phyloP scores from a whole-genome alignment of 2,797 vertebrate genomes.

The Acanthornis magna region DNA sequence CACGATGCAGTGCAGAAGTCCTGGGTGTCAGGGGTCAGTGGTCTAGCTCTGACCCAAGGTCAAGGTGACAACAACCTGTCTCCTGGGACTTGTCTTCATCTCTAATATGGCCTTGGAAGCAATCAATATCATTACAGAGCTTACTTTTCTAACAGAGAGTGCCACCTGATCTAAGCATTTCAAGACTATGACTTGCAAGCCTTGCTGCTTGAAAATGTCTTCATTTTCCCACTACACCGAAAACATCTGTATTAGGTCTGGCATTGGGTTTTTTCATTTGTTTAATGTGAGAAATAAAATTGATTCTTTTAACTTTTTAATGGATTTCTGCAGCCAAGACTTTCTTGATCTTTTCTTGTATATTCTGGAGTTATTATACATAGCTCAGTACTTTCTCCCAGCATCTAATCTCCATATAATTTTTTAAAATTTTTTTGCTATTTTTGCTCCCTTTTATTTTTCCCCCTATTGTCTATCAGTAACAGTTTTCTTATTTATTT shows the following conservation, averaged over 20 bases:
- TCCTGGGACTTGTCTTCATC: conserved; percentile 81
- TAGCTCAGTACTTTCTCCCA: background rate
- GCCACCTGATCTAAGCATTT: conserved; percentile 76
- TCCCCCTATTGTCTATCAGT: background rate
- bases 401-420: background rate
- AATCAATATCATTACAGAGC: conserved; percentile 89
- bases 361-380: background rate
- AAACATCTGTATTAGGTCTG: conserved; percentile 25
- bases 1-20: conserved; percentile 67
- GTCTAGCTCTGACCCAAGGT: conserved; percentile 84
- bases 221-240: conserved; percentile 54
- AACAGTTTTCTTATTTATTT: background rate
- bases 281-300: conserved; percentile 54
- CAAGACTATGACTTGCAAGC: conserved; percentile 3
- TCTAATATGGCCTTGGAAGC: conserved; percentile 82
- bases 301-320: conserved; percentile 20
- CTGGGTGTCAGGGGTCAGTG: conserved; percentile 77
- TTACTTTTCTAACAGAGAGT: conserved; percentile 66
- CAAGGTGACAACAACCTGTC: conserved; percentile 86
- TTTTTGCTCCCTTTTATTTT: background rate
- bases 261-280: background rate
- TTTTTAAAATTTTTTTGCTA: background rate
- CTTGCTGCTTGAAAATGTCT: conserved; percentile 56
- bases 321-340: background rate
- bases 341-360: background rate